Evolutionary conservation across 2,888 invertebrate species (phyloP).

Genomic region (Lycophotia porphyrea): DNA sequence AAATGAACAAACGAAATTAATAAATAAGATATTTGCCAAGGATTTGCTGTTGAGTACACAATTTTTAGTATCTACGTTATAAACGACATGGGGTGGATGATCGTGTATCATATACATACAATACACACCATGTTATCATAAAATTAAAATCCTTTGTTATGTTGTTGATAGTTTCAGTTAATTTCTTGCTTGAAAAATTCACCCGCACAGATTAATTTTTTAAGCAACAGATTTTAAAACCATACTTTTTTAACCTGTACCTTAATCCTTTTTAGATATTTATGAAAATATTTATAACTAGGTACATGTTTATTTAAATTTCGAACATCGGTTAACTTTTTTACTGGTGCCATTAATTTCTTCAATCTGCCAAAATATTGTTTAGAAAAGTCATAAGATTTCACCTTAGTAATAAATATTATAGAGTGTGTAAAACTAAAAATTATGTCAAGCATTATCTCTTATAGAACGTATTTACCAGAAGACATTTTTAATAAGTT

Average conservation of each 20-base stretch:
- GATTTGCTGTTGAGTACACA: background rate
- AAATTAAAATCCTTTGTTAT: background rate
- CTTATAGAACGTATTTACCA: background rate
- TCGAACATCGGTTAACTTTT: slow-evolving; percentile 6
- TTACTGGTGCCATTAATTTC: slow-evolving; percentile 17
- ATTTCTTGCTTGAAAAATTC: background rate
- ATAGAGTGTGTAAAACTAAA: background rate
- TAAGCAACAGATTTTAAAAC: background rate
- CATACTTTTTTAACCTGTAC: background rate
- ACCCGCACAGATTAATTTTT: background rate
- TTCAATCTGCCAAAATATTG: slow-evolving; percentile 34
- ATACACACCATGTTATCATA: background rate
- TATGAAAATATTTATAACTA: background rate
- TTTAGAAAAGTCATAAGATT: background rate
- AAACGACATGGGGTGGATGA: background rate
- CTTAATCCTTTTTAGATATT: background rate
- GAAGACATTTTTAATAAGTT: too few relatives aligned
- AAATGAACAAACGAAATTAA: too few relatives aligned
- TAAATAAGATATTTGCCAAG: background rate
- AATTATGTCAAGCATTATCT: too few relatives aligned
- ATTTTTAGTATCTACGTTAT: background rate
- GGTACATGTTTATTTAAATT: slow-evolving; percentile 29
- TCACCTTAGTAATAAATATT: background rate
- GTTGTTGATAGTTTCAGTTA: background rate
- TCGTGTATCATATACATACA: background rate